A percentile compares a stretch with the other conserved stretches of the same genome.
These are phyloP conservation scores for Pristis pectinata DNA, from an alignment of 2,797 vertebrate species.

Conservation along the genomic window DNA sequence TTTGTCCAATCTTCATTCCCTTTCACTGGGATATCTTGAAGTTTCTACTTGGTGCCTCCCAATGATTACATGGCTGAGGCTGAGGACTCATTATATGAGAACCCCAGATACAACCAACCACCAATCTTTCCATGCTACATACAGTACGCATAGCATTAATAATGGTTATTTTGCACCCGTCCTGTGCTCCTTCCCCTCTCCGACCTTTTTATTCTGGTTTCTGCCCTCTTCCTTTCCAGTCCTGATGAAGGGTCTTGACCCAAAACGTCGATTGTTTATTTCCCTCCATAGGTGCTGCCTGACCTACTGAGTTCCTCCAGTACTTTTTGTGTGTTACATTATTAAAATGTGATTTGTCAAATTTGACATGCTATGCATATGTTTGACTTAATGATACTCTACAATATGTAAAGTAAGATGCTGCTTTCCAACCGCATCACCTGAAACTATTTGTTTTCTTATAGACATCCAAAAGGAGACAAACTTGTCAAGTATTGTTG, in stretches of 20 bases:
- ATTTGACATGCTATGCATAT: not conserved
- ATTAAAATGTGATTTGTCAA: not conserved
- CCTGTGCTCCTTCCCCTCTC: no score
- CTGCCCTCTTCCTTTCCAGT: no score
- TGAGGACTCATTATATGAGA: not conserved
- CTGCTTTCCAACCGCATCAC: not conserved
- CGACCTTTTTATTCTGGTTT: no score
- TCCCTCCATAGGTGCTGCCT: no score
- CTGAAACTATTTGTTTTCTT: not conserved
- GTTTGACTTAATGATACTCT: not conserved
- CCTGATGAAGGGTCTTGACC: no score
- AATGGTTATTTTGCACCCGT: not conserved
- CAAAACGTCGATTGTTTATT: no score
- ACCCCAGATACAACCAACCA: not conserved
- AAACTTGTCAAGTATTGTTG: not conserved
- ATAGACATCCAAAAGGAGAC: not conserved
- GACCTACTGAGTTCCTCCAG: no score
- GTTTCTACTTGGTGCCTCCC: not conserved
- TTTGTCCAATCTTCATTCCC: not conserved
- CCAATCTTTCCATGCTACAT: not conserved
- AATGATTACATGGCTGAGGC: not conserved
- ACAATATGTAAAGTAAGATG: no score
- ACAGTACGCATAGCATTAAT: no score
- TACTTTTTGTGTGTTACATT: no score
- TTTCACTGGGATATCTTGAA: not conserved